Base-by-base conservation (phyloP, 2,113 vertebrate genomes). In the Anoura caudifer region DNA sequence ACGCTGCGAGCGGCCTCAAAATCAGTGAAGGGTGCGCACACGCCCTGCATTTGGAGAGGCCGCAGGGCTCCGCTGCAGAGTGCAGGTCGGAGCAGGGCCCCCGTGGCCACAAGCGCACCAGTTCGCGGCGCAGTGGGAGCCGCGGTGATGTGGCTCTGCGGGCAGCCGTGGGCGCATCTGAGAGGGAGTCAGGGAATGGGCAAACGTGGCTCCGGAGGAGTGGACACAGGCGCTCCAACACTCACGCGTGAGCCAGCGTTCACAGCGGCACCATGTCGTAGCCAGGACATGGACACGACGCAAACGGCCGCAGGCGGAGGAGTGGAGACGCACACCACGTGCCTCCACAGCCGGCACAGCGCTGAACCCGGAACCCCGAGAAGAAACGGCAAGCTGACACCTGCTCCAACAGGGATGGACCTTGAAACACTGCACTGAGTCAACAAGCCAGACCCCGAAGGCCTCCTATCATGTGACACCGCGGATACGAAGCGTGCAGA, bases 41-140 rank as follows among this genome's bases (percentile, higher is more conserved):
- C 12, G 15, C 33, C 33, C 20, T 31, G 38, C 10, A 7, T 41
- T 80, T 26, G 20, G 67, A 38, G 50, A 52, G 13, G 10, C 13
- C 1, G 0, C 0, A 7, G 56, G 54, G 61, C 43, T 85, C n/a
- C 31, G 5, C 11, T 47, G 1, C 8, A 7, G 22, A 59, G 26
- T 15, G 7, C 22, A 10, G 65, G 4, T 0, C 31, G 28, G 22
- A 28, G 41, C 38, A 65, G 63, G 50, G 63, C 50, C 36, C 33
- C 70, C 3, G 5, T 0, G 47, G 33, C 9, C 33, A 7, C 47
- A 4, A 3, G n/a, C 33, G 11, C 2, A 0, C 41, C 56, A 45
- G 20, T 7, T 41, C 52, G 45, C 0, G 7, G 33, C 1, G 1
- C 28, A 9, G 63, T 9, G 73, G 73, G 47, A 33, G 41, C 81